Evolutionary conservation across 2,113 vertebrate species (phyloP).

Genomic region (Oreochromis tanganicae): DNA sequence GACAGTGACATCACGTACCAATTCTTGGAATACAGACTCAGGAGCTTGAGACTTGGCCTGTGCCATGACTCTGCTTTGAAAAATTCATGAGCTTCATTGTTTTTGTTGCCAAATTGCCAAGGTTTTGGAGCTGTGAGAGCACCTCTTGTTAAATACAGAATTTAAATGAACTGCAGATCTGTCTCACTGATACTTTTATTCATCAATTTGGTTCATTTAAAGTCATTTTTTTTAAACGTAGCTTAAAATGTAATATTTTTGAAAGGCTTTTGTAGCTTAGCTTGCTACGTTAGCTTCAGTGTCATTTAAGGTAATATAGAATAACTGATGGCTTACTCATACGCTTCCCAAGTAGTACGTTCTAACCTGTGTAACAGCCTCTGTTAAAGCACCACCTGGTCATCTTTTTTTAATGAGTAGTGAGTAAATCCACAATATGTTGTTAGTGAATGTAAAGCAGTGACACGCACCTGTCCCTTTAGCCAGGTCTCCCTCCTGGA

Average conservation of each 20-base stretch:
- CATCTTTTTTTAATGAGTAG: background rate
- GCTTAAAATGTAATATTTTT: background rate
- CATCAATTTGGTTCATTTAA: background rate
- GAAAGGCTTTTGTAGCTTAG: background rate
- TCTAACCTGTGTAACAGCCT: background rate
- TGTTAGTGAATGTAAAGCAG: background rate
- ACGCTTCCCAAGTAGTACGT: background rate
- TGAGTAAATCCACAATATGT: background rate
- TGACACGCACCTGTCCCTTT: background rate
- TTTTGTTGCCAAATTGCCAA: background rate
- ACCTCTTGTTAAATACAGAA: background rate
- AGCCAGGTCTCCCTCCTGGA: background rate
- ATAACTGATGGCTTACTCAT: background rate
- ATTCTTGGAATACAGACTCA: background rate
- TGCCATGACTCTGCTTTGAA: background rate
- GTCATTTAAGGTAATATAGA: background rate
- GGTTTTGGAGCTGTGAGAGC: background rate
- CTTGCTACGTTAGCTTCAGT: background rate
- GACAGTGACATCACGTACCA: background rate
- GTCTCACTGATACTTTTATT: background rate
- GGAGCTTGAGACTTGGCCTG: background rate
- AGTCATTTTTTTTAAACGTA: background rate
- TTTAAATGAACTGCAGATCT: background rate
- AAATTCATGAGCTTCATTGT: background rate
- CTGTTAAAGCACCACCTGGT: background rate